Base-by-base conservation (phyloP, 1,140 invertebrate genomes). In the Contarinia nasturtii region DNA sequence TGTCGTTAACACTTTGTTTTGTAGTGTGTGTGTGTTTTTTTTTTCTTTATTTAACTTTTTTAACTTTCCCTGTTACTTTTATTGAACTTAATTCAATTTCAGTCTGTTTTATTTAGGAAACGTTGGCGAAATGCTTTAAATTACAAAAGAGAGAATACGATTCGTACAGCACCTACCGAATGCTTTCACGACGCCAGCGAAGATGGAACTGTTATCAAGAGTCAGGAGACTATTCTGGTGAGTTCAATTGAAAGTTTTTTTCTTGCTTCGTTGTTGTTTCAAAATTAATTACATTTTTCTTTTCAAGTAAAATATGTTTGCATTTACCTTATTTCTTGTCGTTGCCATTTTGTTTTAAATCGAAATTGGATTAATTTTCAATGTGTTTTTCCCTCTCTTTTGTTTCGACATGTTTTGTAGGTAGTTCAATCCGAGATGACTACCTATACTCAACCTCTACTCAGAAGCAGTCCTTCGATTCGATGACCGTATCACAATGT, bases 81-180 rank as follows among this genome's bases (percentile, higher is more conserved):
- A 38, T 18, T 43, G n/a, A n/a, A 43, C 41, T n/a, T 47, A 21
- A 48, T 44, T 12, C 43, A 34, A 40, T 52, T 50, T 47, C 33
- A 63, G 61, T 53, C 59, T 20, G 57, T 63, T 50, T 53, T 63
- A 33, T 53, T 62, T 51, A 58, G 61, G 45, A 63, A 60, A 38
- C 47, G 15, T 11, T 48, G 27, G 40, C 40, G 33, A 43, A 48
- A 44, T 48, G 47, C 17, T 44, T 33, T 27, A 10, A 19, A 48
- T 19, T 40, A 33, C 20, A 40, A 42, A 12, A 52, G 55, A 17
- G 37, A 46, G 2, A 54, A 51, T 42, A 53, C 57, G 2, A 54
- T 54, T 12, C 20, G 42, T 41, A 60, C 55, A 12, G 52, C 53
- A 1, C 60, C 52, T 38, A 58, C 58, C 11, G 55, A 57, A 38